A percentile compares a stretch with the other conserved stretches of the same genome.
Conservation (phyloP, 2,888 invertebrate genomes). For the Linyphia triangularis region DNA sequence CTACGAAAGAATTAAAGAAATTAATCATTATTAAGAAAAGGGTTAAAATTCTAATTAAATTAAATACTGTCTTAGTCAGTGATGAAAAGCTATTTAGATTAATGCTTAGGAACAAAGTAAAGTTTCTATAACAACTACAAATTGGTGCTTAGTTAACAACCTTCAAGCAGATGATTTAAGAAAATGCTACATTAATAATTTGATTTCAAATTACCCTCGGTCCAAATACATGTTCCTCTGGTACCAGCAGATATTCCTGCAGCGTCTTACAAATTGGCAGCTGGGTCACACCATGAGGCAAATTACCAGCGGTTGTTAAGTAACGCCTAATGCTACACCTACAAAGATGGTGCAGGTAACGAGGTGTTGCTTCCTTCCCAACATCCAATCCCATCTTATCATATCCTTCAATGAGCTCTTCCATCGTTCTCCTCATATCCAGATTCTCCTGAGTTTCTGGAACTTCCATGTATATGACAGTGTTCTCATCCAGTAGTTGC, state of each 20-base stretch:
- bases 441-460: not conserved
- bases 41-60: no score
- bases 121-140: no score
- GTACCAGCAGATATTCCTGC: not conserved
- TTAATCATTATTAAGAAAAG: no score
- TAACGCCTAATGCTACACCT: not conserved
- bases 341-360: slow-evolving; percentile 1
- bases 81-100: no score
- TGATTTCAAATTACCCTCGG: not conserved
- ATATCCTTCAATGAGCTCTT: not conserved
- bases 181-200: not conserved
- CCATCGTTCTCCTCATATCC: not conserved
- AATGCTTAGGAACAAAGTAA: no score
- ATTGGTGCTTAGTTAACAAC: no score
- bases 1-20: no score
- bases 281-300: not conserved
- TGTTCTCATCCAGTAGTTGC: not conserved
- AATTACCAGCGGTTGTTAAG: not conserved
- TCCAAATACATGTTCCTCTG: not conserved
- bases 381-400: not conserved
- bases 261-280: not conserved
- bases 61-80: no score
- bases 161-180: no score
- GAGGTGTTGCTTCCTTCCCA: not conserved
- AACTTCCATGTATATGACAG: not conserved